These are phyloP conservation scores for Aselliscus stoliczkanus DNA, from an alignment of 2,797 vertebrate species.

Conservation along the genomic window DNA sequence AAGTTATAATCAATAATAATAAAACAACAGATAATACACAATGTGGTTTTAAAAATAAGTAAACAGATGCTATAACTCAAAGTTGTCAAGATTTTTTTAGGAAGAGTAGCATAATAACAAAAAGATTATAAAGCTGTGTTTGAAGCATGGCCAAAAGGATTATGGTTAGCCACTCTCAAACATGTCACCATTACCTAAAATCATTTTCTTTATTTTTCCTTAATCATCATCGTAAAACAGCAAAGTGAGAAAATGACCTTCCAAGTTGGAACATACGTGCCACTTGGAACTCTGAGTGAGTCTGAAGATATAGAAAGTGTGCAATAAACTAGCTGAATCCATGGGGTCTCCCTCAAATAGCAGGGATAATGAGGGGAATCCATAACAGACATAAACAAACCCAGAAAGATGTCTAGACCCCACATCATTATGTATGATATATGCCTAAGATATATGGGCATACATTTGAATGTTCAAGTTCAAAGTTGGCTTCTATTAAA, in stretches of 20 bases:
- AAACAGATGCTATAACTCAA: conserved; percentile 63
- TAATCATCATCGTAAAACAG: conserved; percentile 76
- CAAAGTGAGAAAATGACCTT: conserved; percentile 73
- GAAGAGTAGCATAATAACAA: conserved; percentile 29
- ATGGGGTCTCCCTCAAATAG: conserved; percentile 89
- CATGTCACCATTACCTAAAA: conserved; percentile 45
- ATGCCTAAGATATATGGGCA: conserved; percentile 85
- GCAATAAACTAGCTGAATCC: conserved; percentile 87
- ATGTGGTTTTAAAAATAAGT: conserved; percentile 63
- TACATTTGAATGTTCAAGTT: conserved; percentile 83
- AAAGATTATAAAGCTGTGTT: conserved; percentile 47
- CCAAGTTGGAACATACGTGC: conserved; percentile 66
- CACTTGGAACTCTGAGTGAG: conserved; percentile 79
- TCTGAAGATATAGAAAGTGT: conserved; percentile 85
- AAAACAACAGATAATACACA: conserved; percentile 52
- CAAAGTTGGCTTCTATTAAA: conserved; percentile 83
- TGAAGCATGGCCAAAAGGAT: conserved; percentile 33
- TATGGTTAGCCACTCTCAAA: conserved; percentile 36
- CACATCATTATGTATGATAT: conserved; percentile 89
- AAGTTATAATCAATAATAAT: conserved; percentile 58
- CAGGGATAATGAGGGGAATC: conserved; percentile 91
- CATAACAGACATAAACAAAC: conserved; percentile 91
- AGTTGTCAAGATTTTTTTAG: conserved; percentile 36
- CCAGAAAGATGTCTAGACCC: conserved; percentile 86
- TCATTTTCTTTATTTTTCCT: conserved; percentile 77